Evolutionary conservation across 2,113 vertebrate genomes (phyloP).

Genomic region (Callipepla californica): DNA sequence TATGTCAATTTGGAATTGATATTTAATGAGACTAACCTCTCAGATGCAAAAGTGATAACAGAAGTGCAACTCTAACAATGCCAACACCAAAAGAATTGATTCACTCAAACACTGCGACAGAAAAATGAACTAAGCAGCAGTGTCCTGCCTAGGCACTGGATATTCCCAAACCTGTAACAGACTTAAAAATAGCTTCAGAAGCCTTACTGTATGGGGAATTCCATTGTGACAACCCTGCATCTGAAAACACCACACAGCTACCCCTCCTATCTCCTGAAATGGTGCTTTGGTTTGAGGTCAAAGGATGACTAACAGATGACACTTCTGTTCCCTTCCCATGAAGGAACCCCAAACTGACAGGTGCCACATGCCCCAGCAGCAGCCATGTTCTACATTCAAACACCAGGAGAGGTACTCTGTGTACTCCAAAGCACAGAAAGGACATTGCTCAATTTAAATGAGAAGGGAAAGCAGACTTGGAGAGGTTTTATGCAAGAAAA

Average conservation of each 20-base stretch:
- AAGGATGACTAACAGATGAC: no score
- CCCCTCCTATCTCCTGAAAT: rapidly evolving
- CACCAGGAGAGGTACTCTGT: rapidly evolving
- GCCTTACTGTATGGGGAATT: not conserved
- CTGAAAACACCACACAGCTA: not conserved
- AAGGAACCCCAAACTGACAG: no score
- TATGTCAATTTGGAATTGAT: no score
- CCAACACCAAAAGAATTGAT: not conserved
- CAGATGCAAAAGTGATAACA: no score
- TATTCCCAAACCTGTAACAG: not conserved
- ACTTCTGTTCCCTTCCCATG: no score
- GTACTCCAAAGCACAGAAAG: not conserved
- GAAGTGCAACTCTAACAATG: not conserved
- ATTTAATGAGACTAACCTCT: no score
- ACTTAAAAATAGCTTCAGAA: not conserved
- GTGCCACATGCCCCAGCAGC: not conserved
- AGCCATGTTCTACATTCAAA: not conserved
- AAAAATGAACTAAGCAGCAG: not conserved
- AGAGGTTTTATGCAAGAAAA: not conserved
- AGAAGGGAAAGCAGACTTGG: not conserved
- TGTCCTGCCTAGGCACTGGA: not conserved
- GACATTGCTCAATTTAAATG: not conserved
- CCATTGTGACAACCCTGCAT: not conserved
- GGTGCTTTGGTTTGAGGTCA: not conserved
- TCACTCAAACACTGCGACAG: not conserved